Evolutionary conservation across 1,140 invertebrate genomes (phyloP), one percentile per base, ranked within the genome.

Genomic region (Drosophila paulistorum): DNA sequence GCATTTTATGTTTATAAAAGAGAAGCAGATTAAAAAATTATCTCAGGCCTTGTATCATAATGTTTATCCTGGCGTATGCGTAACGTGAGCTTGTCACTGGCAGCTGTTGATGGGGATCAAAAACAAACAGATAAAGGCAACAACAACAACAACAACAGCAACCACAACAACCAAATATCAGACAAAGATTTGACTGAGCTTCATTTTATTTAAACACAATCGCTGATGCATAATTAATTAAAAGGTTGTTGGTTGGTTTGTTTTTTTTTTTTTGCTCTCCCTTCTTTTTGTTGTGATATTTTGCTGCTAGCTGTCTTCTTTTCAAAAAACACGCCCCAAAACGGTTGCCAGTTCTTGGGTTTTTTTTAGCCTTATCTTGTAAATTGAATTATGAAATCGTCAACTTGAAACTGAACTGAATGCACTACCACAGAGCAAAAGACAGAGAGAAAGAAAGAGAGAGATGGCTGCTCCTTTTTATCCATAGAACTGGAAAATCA

Each of bases 331-430:
- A 85, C 81, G 82, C 81, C 81, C 81, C 77, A 84, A 71, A 77
- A 77, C 74, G 65, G 62, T 71, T 67, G 66, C 63, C 58, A 67
- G 39, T 66, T 74, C 60, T 74, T 81, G 72, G 77, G 75, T 57
- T 54, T 58, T 69, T 66, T 17, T 72, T 60, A 67, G 67, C 33
- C 80, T 87, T 87, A 87, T 87, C 84, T 87, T 87, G 84, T 87
- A 87, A 87, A 87, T 87, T 87, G 85, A 87, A 87, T 87, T 87
- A 87, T 87, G 84, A 89, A 87, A 87, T 87, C 84, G 84, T 87
- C 84, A 87, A 87, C 84, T 89, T 89, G 84, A 87, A 89, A 81
- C 80, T 82, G 68, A 87, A 83, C 84, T 83, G 83, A 87, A 84
- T 83, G 74, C 76, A 77, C 17, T 51, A 20, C 17, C 17, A 51